phyloP scores from a whole-genome alignment of 2,888 invertebrate genomes.

The Tetranychus truncatus region DNA sequence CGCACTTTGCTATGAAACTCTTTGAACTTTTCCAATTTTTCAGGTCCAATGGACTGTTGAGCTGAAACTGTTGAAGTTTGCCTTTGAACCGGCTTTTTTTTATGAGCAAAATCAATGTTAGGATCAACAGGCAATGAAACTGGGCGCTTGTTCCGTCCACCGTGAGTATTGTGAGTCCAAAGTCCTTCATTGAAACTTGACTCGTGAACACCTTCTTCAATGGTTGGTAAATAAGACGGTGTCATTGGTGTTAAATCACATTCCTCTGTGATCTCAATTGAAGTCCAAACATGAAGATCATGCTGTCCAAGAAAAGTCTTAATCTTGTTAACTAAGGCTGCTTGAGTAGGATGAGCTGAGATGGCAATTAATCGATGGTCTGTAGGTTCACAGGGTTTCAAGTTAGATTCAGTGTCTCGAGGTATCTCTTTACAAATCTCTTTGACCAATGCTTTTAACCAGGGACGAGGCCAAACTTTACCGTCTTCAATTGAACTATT shows the following conservation, averaged over 20 bases:
- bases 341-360: slow-evolving; percentile 30
- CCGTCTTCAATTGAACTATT: not conserved
- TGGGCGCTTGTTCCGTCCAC: not conserved
- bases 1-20: slow-evolving; percentile 25
- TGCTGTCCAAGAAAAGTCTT: slow-evolving; percentile 11
- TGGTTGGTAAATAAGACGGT: slow-evolving; percentile 15
- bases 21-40: slow-evolving; percentile 24
- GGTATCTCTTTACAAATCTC: slow-evolving; percentile 4
- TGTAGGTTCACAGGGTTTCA: not conserved
- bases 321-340: slow-evolving; percentile 13
- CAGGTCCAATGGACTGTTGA: slow-evolving; percentile 23
- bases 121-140: slow-evolving; percentile 9
- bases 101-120: not conserved
- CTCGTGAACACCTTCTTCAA: slow-evolving; percentile 14
- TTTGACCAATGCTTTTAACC: slow-evolving; percentile 10
- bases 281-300: slow-evolving; percentile 19
- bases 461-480: slow-evolving; percentile 11
- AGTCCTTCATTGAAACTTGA: slow-evolving; percentile 10
- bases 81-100: not conserved
- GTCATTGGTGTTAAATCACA: slow-evolving; percentile 6
- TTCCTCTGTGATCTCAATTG: slow-evolving; percentile 12
- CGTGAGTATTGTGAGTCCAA: not conserved
- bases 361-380: slow-evolving; percentile 30
- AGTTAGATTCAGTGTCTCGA: not conserved
- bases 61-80: not conserved